These are phyloP conservation scores for Euphydryas editha DNA, from an alignment of 2,888 invertebrate genomes.

Conservation along the genomic window DNA sequence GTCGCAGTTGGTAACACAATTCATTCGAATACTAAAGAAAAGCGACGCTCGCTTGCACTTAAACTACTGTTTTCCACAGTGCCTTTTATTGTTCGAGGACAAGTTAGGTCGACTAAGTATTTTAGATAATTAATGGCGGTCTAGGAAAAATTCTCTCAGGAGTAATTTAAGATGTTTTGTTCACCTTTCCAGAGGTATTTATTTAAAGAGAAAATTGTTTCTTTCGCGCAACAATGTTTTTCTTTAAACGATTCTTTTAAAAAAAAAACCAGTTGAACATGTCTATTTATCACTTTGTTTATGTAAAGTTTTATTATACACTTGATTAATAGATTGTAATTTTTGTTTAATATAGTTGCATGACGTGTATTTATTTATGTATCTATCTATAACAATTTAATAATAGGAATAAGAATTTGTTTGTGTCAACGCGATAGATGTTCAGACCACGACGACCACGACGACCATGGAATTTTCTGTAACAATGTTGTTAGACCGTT, in stretches of 20 bases:
- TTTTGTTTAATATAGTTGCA: too few relatives aligned
- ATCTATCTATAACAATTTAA: too few relatives aligned
- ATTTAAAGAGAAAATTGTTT: neutral
- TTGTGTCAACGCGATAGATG: too few relatives aligned
- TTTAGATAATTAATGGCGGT: slow-evolving; percentile 19
- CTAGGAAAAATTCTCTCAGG: neutral
- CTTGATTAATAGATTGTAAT: too few relatives aligned
- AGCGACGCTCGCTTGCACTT: slow-evolving; percentile 24
- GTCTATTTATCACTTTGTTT: too few relatives aligned
- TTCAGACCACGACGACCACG: too few relatives aligned
- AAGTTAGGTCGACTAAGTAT: slow-evolving; percentile 15
- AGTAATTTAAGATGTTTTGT: neutral
- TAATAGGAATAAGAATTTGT: too few relatives aligned
- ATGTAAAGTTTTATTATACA: too few relatives aligned
- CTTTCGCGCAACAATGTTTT: neutral
- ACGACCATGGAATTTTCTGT: too few relatives aligned
- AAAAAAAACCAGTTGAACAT: neutral
- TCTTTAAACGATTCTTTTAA: neutral
- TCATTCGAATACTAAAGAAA: slow-evolving; percentile 5
- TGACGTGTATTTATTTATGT: too few relatives aligned
- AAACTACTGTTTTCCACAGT: slow-evolving; percentile 27
- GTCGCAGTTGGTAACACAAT: neutral
- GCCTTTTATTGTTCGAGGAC: slow-evolving; percentile 24
- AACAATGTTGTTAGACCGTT: too few relatives aligned
- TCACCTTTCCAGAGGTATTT: neutral